phyloP scores from a whole-genome alignment of 2,797 vertebrate species.

The Pseudocheirus occidentalis region DNA sequence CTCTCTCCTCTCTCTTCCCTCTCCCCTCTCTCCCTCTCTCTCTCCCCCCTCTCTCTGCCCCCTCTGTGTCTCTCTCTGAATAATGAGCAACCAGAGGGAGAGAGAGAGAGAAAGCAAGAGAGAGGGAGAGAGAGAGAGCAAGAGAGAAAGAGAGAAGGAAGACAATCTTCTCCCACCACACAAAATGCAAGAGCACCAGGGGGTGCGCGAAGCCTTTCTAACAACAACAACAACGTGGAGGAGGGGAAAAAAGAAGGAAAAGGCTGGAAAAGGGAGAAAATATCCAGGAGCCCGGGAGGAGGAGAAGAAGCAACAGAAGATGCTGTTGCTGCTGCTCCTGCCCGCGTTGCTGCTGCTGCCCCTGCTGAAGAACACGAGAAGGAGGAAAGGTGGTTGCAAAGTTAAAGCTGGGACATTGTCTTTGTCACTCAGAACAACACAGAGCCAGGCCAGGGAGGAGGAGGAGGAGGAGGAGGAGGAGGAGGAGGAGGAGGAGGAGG shows the following conservation, averaged over 20 bases:
- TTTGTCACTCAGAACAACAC: conserved; percentile 83
- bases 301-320: conserved; percentile 82
- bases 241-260: conserved; percentile 68
- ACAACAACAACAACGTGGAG: conserved; percentile 85
- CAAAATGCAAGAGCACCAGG: conserved; percentile 97
- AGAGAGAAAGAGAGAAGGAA: conserved; percentile 91
- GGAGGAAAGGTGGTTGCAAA: conserved; percentile 86
- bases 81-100: conserved; percentile 97
- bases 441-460: conserved; percentile 81
- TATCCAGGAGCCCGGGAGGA: conserved; percentile 77
- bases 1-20: conserved; percentile 90
- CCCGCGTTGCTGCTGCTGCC: conserved; percentile 12
- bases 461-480: conserved; percentile 78
- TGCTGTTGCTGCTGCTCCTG: conserved; percentile 76
- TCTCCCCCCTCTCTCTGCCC: conserved; percentile 84
- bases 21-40: conserved; percentile 93
- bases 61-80: conserved; percentile 95
- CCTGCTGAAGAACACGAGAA: conserved; percentile 80
- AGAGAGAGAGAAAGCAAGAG: conserved; percentile 82
- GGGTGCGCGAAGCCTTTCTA: conserved; percentile 97
- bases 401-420: conserved; percentile 86
- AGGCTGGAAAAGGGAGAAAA: conserved; percentile 62
- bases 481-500: conserved; percentile 57
- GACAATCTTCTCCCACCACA: conserved; percentile 96
- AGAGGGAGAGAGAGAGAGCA: conserved; percentile 71